Evolutionary conservation across 1,140 invertebrate species (phyloP).

Genomic region (Bombus difficillimus): DNA sequence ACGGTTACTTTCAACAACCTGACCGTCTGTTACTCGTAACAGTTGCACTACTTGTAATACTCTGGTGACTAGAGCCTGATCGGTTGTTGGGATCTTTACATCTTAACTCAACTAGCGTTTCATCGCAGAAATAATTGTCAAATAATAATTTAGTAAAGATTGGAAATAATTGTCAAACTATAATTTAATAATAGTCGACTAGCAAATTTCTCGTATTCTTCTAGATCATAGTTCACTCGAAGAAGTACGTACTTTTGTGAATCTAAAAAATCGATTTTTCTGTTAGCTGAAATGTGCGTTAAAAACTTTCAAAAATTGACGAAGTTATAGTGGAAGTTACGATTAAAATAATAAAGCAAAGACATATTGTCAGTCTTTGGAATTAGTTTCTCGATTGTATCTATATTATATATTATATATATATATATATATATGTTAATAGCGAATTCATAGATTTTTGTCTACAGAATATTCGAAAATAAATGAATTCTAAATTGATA

Average conservation of each 20-base stretch:
- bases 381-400: no score
- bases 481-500: neutral
- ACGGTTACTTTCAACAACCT: neutral
- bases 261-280: no score
- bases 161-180: neutral
- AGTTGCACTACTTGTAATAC: constrained; percentile 6
- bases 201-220: neutral
- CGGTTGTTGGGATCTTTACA: neutral
- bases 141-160: neutral
- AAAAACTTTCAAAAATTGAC: neutral
- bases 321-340: neutral
- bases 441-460: neutral
- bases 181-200: neutral
- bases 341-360: no score
- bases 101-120: neutral
- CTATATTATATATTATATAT: no score
- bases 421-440: no score
- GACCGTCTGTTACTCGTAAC: neutral
- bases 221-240: no score
- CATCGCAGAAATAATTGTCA: neutral
- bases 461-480: neutral
- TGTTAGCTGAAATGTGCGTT: neutral
- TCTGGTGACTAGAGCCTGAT: neutral
- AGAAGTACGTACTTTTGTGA: no score
- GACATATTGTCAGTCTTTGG: no score